These are phyloP conservation scores for Falcunculus frontatus DNA, from an alignment of 2,113 vertebrate genomes.

Conservation along the genomic window DNA sequence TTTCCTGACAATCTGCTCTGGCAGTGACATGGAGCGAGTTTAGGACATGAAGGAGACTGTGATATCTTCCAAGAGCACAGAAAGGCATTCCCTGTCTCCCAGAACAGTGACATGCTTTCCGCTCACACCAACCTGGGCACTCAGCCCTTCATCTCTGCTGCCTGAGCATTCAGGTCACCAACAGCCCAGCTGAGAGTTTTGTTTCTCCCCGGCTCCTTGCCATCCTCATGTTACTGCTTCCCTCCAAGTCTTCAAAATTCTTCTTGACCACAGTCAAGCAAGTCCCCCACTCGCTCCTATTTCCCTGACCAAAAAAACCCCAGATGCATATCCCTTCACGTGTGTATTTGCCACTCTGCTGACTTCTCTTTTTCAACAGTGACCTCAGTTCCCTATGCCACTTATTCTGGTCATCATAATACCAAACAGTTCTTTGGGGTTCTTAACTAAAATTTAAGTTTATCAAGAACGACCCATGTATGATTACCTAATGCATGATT, in stretches of 20 bases:
- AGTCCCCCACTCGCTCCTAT: background rate
- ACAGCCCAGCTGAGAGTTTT: background rate
- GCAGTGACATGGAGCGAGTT: background rate
- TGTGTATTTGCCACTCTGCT: background rate
- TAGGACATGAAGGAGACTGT: background rate
- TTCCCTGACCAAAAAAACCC: background rate
- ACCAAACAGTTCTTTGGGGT: background rate
- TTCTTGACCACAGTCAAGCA: background rate
- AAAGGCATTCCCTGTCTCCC: background rate
- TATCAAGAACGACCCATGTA: background rate
- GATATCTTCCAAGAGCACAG: background rate
- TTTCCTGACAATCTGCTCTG: background rate
- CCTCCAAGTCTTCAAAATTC: background rate
- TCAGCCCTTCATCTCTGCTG: background rate
- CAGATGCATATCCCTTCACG: background rate
- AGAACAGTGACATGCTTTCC: fast-evolving
- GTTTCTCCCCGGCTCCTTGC: background rate
- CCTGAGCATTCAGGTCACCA: background rate
- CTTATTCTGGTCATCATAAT: background rate
- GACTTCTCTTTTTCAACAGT: background rate
- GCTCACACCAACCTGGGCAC: background rate
- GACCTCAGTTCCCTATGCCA: background rate
- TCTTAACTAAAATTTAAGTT: background rate
- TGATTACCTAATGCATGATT: background rate
- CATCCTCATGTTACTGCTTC: background rate